phyloP scores from a whole-genome alignment of 2,888 invertebrate species.

The Cordilura impudica region DNA sequence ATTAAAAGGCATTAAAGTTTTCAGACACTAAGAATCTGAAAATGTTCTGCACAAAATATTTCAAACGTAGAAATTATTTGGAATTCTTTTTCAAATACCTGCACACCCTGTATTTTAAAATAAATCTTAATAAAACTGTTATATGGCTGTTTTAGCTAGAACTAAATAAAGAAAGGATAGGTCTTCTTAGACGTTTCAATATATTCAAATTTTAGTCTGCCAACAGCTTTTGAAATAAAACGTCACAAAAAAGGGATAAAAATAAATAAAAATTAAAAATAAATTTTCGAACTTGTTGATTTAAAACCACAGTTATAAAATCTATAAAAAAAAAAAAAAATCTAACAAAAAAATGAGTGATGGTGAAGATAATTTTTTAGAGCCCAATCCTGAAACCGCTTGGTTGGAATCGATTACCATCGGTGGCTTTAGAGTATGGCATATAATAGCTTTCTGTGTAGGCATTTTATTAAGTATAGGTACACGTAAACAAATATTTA shows the following conservation, averaged over 20 bases:
- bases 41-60: background rate
- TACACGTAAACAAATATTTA: conserved; percentile 71
- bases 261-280: conserved; percentile 13
- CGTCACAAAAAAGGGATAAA: conserved; percentile 23
- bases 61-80: background rate
- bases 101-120: conserved; percentile 59
- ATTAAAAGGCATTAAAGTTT: too few relatives aligned
- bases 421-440: conserved; percentile 88
- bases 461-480: conserved; percentile 82
- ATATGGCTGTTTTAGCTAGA: conserved; percentile 13
- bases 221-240: conserved; percentile 51
- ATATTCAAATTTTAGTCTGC: conserved; percentile 55
- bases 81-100: background rate
- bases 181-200: conserved; percentile 27
- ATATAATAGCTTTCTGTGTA: conserved; percentile 85
- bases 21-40: too few relatives aligned
- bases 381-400: conserved; percentile 79
- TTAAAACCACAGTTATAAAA: too few relatives aligned
- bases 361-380: conserved; percentile 69
- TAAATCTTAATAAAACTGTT: conserved; percentile 57
- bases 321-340: background rate
- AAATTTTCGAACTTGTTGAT: conserved; percentile 46
- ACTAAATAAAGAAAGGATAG: conserved; percentile 45
- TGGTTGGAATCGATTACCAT: conserved; percentile 86
- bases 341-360: conserved; percentile 60